Base-by-base conservation (phyloP, 1,140 invertebrate species). In the Cardiocondyla obscurior region DNA sequence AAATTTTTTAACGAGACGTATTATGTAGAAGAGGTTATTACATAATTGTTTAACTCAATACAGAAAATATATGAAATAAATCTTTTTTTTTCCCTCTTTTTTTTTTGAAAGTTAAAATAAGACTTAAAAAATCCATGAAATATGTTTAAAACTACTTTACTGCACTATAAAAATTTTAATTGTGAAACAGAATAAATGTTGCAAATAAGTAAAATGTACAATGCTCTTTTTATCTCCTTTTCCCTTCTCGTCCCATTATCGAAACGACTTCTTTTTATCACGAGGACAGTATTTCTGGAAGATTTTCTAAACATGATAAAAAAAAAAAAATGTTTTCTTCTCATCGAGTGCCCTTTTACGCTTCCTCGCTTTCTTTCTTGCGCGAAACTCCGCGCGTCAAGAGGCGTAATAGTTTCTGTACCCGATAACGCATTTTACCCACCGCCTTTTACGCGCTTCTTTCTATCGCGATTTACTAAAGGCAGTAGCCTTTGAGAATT, bases 341-440 rank as follows among this genome's bases (percentile, higher is more conserved):
- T 82, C 19, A 30, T 67, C 30, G 33, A 81, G 51, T 64, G 53
- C 46, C 81, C 49, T 72, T 60, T 84, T 57, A 8, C 22, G 12
- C 33, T 53, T 30, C 22, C 36, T 36, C 73, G 1, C 57, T 53
- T n/a, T 67, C 44, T 46, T 67, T 67, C 7, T 42, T 64, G 19
- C 8, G 65, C 62, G 74, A 83, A 58, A 83, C 74, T 83, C 33
- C 33, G 30, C 42, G 28, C 39, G 12, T 55, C 65, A 65, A 57
- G 51, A 74, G 44, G 60, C 46, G 67, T 82, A 87, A 85, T 88
- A 81, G 77, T 88, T 87, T 87, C 74, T 72, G 12, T 49, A 46
- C 46, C 73, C 49, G 85, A 85, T 88, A 87, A 79, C 85, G 58
- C 65, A 60, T 65, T 62, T 74, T 49, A 46, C 53, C 53, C 51